Percentiles rank a stretch among this genome's conserved stretches.
phyloP scores from a whole-genome alignment of 2,888 invertebrate genomes.

The Rhorus exstirpatorius region DNA sequence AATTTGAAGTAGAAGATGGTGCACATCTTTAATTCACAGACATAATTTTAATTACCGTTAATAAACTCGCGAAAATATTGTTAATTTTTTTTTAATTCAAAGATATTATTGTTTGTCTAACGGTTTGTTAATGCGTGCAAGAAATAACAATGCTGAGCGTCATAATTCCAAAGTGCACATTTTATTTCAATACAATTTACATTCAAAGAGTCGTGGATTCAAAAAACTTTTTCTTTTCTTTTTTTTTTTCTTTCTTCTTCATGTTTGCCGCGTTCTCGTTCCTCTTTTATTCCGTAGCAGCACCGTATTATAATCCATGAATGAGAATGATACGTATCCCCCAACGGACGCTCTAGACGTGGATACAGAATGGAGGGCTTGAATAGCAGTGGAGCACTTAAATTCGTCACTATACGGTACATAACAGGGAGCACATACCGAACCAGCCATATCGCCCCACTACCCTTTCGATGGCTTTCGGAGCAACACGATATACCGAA shows the following conservation, averaged over 20 bases:
- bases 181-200: constrained; percentile 11
- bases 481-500: constrained; percentile 65
- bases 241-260: constrained; percentile 10
- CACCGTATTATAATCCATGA: constrained; percentile 53
- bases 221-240: neutral
- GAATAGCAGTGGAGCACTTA: constrained; percentile 65
- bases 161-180: constrained; percentile 41
- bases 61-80: neutral
- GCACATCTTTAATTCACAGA: too few species aligned
- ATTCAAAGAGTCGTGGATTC: constrained; percentile 14
- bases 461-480: constrained; percentile 30
- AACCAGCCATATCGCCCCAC: constrained; percentile 50
- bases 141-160: constrained; percentile 3
- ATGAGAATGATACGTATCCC: constrained; percentile 55
- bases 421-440: constrained; percentile 41
- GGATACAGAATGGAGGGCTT: constrained; percentile 54
- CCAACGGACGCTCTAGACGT: constrained; percentile 36
- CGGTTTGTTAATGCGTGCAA: constrained; percentile 2
- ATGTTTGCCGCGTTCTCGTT: constrained; percentile 36
- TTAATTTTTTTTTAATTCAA: neutral
- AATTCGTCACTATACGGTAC: constrained; percentile 66
- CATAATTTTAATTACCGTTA: neutral
- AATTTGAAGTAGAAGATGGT: neutral
- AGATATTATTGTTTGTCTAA: neutral
- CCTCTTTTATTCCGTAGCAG: constrained; percentile 34